A percentile compares a stretch with the other conserved stretches of the same genome.
Conservation (phyloP, 1,140 invertebrate species). For the Cylas formicarius region DNA sequence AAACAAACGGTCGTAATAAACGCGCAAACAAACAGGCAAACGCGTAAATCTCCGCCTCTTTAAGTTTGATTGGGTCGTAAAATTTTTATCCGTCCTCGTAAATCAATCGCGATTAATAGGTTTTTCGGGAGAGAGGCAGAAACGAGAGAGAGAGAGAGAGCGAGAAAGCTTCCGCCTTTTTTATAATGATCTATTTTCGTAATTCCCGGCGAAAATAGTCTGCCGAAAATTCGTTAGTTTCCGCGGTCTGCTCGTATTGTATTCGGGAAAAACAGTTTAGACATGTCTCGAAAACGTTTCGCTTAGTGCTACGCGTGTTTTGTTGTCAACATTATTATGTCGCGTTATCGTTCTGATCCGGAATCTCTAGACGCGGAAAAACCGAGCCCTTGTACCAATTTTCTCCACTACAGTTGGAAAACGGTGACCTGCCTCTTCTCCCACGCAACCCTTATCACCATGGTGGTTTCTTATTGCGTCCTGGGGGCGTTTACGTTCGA, state of each 20-base stretch:
- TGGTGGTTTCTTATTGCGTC: constrained; percentile 83
- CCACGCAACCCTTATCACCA: constrained; percentile 76
- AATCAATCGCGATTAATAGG: constrained; percentile 8
- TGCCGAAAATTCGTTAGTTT: not conserved
- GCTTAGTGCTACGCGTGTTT: constrained; percentile 1
- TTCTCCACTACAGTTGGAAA: constrained; percentile 55
- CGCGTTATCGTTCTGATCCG: constrained; percentile 32
- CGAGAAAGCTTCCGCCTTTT: not conserved
- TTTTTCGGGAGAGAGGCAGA: constrained; percentile 7
- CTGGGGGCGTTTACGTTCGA: constrained; percentile 81
- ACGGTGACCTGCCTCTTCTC: constrained; percentile 79
- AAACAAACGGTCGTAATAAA: too few species aligned
- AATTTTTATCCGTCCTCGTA: not conserved
- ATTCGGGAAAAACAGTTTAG: not conserved
- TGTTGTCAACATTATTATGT: constrained; percentile 19
- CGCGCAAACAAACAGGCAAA: too few species aligned
- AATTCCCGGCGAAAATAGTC: constrained; percentile 8
- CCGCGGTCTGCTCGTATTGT: not conserved
- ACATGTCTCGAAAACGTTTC: constrained; percentile 4
- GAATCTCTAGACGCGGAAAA: constrained; percentile 32
- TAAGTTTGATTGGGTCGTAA: constrained; percentile 8
- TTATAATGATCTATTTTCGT: constrained; percentile 14
- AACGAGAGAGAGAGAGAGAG: too few species aligned
- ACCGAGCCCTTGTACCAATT: constrained; percentile 32
- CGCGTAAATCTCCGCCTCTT: not conserved